These are phyloP conservation scores for Leptinotarsa texana DNA, from an alignment of 1,140 invertebrate genomes.

Conservation along the genomic window DNA sequence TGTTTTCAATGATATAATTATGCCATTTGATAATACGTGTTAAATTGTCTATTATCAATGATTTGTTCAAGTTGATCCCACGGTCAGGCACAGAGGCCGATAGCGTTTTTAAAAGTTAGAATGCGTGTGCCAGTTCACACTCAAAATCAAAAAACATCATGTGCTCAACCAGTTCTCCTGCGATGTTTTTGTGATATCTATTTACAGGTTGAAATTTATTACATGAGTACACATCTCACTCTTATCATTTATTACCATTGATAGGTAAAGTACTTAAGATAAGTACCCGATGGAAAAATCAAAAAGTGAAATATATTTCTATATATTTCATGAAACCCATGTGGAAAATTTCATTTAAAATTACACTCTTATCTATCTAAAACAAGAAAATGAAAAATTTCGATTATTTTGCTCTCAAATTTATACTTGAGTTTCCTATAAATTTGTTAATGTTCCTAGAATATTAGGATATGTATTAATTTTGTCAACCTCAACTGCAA, in stretches of 20 bases:
- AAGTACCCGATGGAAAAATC: too few relatives aligned
- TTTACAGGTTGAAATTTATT: neutral
- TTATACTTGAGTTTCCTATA: too few relatives aligned
- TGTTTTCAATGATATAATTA: slow-evolving; percentile 47
- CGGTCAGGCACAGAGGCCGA: slow-evolving; percentile 53
- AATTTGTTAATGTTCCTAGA: too few relatives aligned
- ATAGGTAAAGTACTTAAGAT: too few relatives aligned
- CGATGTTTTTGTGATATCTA: slow-evolving; percentile 5
- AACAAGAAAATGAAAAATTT: too few relatives aligned
- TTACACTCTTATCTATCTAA: neutral
- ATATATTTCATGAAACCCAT: neutral
- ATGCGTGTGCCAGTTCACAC: slow-evolving; percentile 53
- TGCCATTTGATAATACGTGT: slow-evolving; percentile 44
- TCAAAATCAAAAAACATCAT: slow-evolving; percentile 40
- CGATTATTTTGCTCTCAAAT: too few relatives aligned
- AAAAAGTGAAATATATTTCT: neutral
- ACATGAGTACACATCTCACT: neutral
- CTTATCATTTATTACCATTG: neutral
- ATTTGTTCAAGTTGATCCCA: slow-evolving; percentile 57
- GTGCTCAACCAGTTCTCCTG: slow-evolving; percentile 5
- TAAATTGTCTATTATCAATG: slow-evolving; percentile 53
- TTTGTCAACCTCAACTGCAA: too few relatives aligned
- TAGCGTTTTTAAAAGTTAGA: slow-evolving; percentile 45
- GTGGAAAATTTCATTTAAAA: neutral
- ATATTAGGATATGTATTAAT: too few relatives aligned